phyloP scores from a whole-genome alignment of 2,888 invertebrate genomes.

The Aporophyla lueneburgensis region DNA sequence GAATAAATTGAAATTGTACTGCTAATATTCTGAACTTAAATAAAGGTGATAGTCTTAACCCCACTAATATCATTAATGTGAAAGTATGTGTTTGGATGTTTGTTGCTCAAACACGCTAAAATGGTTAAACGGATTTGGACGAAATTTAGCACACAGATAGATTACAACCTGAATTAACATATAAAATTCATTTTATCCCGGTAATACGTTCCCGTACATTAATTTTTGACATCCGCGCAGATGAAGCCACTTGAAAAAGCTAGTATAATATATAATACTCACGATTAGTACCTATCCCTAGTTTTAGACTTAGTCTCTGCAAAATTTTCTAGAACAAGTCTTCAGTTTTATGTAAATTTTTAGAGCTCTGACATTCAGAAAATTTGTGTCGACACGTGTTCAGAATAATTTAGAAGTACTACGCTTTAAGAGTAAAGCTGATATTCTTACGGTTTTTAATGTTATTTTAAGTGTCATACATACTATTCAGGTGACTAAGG shows the following conservation, averaged over 20 bases:
- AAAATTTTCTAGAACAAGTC: conserved; percentile 32
- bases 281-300: background rate
- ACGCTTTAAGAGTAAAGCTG: conserved; percentile 15
- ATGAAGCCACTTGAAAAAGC: too few relatives aligned
- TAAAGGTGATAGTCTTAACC: background rate
- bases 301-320: conserved; percentile 15
- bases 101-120: too few relatives aligned
- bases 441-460: conserved; percentile 1
- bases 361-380: conserved; percentile 49
- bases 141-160: too few relatives aligned
- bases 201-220: too few relatives aligned
- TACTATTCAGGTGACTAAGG: background rate
- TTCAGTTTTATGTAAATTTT: conserved; percentile 53
- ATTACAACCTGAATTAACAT: too few relatives aligned
- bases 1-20: background rate
- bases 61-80: background rate
- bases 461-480: background rate
- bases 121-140: too few relatives aligned
- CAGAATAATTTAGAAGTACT: conserved; percentile 53
- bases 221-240: too few relatives aligned
- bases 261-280: background rate
- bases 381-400: conserved; percentile 49
- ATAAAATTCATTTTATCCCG: too few relatives aligned
- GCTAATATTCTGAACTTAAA: background rate
- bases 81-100: too few relatives aligned